Percentiles rank a stretch among this genome's conserved stretches.
Evolutionary conservation across 2,888 invertebrate species (phyloP).

Genomic region (Phyto melanocephala): DNA sequence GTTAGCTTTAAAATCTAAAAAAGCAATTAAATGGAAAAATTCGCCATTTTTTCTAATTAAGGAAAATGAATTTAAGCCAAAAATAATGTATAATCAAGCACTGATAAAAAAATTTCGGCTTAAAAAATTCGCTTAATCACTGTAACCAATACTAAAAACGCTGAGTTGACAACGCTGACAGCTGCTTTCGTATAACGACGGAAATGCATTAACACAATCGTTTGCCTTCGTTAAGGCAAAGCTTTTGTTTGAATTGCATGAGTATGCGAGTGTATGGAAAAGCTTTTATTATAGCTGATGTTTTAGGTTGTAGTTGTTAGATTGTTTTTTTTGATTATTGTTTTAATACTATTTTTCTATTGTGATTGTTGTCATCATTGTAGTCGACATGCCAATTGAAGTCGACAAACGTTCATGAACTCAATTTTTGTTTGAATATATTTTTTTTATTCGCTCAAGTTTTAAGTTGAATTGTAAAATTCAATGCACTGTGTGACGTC

Average conservation of each 20-base stretch:
- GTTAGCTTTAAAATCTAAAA: too few species aligned
- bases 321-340: not conserved
- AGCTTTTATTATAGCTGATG: not conserved
- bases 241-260: conserved; percentile 14
- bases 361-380: conserved; percentile 1
- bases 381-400: conserved; percentile 68
- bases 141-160: too few species aligned
- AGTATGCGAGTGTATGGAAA: not conserved
- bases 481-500: conserved; percentile 63
- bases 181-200: too few species aligned
- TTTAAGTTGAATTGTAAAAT: conserved; percentile 37
- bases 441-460: not conserved
- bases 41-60: too few species aligned
- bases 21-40: too few species aligned
- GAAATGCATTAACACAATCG: not conserved
- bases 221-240: not conserved
- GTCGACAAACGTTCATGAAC: conserved; percentile 77
- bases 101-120: too few species aligned
- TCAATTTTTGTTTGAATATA: conserved; percentile 68
- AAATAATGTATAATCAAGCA: too few species aligned
- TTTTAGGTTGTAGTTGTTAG: not conserved
- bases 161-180: too few species aligned
- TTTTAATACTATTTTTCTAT: not conserved
- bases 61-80: too few species aligned
- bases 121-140: too few species aligned